phyloP scores from a whole-genome alignment of 2,888 invertebrate species.

The Bembecia ichneumoniformis region DNA sequence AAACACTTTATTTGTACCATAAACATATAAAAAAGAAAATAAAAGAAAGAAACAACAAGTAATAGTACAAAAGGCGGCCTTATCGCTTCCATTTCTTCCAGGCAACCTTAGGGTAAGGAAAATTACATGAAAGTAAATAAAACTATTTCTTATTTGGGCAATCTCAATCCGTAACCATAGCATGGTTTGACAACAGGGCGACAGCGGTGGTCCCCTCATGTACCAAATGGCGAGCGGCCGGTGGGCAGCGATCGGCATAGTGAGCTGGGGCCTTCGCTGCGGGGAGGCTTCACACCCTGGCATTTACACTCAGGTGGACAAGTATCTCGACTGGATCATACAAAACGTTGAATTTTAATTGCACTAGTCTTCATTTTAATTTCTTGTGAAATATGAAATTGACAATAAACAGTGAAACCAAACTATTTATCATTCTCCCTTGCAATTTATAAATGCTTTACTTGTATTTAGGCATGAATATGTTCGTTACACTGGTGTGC shows the following conservation, averaged over 20 bases:
- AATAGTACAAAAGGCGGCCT: no score
- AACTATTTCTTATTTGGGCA: no score
- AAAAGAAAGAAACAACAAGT: no score
- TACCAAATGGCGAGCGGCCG: slow-evolving; percentile 80
- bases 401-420: slow-evolving; percentile 14
- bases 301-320: slow-evolving; percentile 82
- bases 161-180: no score
- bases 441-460: no score
- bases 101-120: no score
- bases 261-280: slow-evolving; percentile 89
- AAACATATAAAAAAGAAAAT: no score
- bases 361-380: not conserved
- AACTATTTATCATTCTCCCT: slow-evolving; percentile 17
- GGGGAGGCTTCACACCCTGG: slow-evolving; percentile 84
- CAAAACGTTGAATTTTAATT: slow-evolving; percentile 61
- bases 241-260: slow-evolving; percentile 85
- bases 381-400: slow-evolving; percentile 2
- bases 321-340: slow-evolving; percentile 80
- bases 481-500: no score
- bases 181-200: slow-evolving; percentile 70
- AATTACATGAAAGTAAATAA: no score
- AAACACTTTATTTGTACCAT: no score
- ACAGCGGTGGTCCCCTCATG: slow-evolving; percentile 88
- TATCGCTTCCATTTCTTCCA: no score
- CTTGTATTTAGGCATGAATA: no score